Percentiles rank a stretch among this genome's conserved stretches.
phyloP scores from a whole-genome alignment of 2,113 vertebrate genomes.

The Notechis scutatus region DNA sequence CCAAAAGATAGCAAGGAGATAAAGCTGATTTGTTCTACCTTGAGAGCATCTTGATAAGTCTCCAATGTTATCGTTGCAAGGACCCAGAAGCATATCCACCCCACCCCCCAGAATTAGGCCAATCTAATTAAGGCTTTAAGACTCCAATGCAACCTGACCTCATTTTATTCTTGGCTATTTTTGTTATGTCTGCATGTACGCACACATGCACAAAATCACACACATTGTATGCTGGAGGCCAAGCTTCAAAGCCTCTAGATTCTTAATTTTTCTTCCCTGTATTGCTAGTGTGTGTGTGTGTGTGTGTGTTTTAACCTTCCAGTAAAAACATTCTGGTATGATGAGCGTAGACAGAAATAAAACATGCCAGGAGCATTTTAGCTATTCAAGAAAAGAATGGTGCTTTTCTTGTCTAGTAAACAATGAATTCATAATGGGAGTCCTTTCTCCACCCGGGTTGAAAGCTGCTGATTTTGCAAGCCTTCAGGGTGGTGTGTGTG shows the following conservation, averaged over 20 bases:
- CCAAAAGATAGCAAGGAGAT: neutral
- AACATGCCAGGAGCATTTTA: conserved; percentile 45
- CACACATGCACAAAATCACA: too few species aligned
- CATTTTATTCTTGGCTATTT: neutral
- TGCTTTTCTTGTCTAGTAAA: conserved; percentile 52
- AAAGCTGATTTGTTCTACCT: neutral
- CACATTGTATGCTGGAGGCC: neutral
- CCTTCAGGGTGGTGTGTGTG: conserved; percentile 5
- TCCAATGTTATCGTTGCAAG: neutral
- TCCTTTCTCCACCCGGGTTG: conserved; percentile 16
- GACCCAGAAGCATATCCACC: neutral
- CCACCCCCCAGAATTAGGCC: neutral
- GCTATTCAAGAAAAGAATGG: conserved; percentile 36
- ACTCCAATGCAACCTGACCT: neutral
- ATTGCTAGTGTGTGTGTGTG: neutral
- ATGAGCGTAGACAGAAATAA: conserved; percentile 35
- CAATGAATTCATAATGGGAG: conserved; percentile 16
- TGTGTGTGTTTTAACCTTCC: neutral
- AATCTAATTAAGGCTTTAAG: neutral
- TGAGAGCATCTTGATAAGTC: neutral
- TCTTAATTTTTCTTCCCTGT: conserved; percentile 36
- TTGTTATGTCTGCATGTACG: neutral
- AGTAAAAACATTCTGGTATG: conserved; percentile 38
- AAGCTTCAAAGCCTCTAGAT: conserved; percentile 32
- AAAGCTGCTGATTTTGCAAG: conserved; percentile 17